Percentiles rank a stretch among this genome's conserved stretches.
Conservation (phyloP, 2,888 invertebrate genomes). For the Andrena bicolor region DNA sequence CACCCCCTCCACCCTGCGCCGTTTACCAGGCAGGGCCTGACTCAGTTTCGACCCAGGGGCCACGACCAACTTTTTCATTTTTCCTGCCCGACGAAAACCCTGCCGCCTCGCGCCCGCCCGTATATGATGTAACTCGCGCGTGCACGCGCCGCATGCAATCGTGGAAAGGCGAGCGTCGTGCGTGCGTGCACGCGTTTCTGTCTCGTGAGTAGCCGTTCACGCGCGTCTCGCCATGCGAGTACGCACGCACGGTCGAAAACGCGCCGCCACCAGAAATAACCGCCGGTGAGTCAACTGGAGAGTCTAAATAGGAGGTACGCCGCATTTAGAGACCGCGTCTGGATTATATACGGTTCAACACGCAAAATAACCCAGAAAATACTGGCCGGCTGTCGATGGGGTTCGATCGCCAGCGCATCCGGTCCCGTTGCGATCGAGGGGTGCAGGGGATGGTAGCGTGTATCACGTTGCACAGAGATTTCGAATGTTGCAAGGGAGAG, state of each 20-base stretch:
- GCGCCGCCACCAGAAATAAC: slow-evolving; percentile 78
- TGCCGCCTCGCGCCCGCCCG: slow-evolving; percentile 14
- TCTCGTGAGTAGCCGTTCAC: slow-evolving; percentile 49
- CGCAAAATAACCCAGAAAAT: slow-evolving; percentile 74
- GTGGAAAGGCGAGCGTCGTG: slow-evolving; percentile 30
- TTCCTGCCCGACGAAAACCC: slow-evolving; percentile 51
- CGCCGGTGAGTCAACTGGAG: slow-evolving; percentile 78
- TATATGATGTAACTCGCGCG: slow-evolving; percentile 68
- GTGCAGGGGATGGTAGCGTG: too few relatives aligned
- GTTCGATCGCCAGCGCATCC: not conserved
- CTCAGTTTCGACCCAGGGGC: slow-evolving; percentile 12
- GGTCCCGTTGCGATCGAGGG: too few relatives aligned
- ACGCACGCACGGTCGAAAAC: slow-evolving; percentile 76
- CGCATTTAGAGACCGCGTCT: slow-evolving; percentile 79
- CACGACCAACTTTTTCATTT: slow-evolving; percentile 36
- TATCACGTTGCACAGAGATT: too few relatives aligned
- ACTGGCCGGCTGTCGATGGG: slow-evolving; percentile 1
- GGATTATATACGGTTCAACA: slow-evolving; percentile 74
- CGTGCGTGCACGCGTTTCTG: slow-evolving; percentile 33
- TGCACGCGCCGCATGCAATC: slow-evolving; percentile 26
- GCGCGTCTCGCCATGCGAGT: slow-evolving; percentile 63
- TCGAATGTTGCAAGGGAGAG: too few relatives aligned
- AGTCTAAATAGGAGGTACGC: slow-evolving; percentile 79
- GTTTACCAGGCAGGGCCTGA: slow-evolving; percentile 3
- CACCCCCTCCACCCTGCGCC: not conserved